These are phyloP conservation scores for Heliconius himera DNA, from an alignment of 1,140 invertebrate genomes.

Conservation along the genomic window DNA sequence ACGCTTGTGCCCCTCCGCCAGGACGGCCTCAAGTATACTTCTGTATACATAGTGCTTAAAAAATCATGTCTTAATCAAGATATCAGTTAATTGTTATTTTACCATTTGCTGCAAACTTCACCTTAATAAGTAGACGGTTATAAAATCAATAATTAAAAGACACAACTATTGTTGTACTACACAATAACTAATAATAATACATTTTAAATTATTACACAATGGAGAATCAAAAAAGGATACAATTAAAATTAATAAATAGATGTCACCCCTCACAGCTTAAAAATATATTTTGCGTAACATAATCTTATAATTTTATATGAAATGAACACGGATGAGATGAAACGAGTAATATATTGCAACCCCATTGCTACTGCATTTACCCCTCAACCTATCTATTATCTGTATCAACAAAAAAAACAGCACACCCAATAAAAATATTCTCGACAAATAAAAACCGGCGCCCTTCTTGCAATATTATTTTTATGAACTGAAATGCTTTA, in stretches of 20 bases:
- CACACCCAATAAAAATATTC: conserved; percentile 61
- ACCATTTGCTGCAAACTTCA: no score
- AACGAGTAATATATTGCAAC: conserved; percentile 1
- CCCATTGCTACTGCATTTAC: conserved; percentile 20
- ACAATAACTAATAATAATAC: neutral
- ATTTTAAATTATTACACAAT: no score
- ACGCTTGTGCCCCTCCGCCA: no score
- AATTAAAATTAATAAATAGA: neutral
- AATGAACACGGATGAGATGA: conserved; percentile 5
- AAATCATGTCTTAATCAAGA: no score
- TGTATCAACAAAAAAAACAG: conserved; percentile 34
- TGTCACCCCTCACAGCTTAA: neutral
- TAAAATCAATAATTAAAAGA: no score
- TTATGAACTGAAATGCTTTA: conserved; percentile 71
- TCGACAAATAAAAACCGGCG: conserved; percentile 55
- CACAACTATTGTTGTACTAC: neutral
- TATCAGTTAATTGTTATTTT: no score
- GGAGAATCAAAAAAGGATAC: neutral
- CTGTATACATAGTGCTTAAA: no score
- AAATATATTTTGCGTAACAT: conserved; percentile 2
- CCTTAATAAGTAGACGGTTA: no score
- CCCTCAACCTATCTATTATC: conserved; percentile 27
- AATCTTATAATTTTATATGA: neutral
- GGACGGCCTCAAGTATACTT: no score
- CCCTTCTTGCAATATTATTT: conserved; percentile 70